Conservation (phyloP, 2,113 vertebrate genomes). For the Zosterops hypoxanthus region DNA sequence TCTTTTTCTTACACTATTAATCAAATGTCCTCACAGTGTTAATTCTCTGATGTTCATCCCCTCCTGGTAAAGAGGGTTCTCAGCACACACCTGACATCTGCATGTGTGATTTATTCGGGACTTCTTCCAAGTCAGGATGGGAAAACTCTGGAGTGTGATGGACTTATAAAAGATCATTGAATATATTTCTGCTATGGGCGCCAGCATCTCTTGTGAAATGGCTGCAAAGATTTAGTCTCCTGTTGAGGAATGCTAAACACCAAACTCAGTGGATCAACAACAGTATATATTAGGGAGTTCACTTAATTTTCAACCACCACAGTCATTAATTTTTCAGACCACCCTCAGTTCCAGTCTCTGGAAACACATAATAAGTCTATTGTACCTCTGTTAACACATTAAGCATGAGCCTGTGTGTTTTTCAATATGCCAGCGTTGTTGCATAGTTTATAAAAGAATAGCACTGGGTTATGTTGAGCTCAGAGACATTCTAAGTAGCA, state of each 20-base stretch:
- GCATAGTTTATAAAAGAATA: conserved; percentile 69
- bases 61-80: neutral
- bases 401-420: conserved; percentile 68
- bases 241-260: conserved; percentile 81
- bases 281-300: conserved; percentile 79
- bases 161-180: conserved; percentile 66
- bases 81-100: conserved; percentile 35
- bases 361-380: conserved; percentile 68
- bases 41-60: neutral
- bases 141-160: neutral
- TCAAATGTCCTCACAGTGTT: neutral
- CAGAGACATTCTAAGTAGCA: conserved; percentile 17
- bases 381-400: conserved; percentile 63
- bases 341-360: conserved; percentile 74
- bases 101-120: neutral
- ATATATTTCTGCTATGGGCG: conserved; percentile 73
- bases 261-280: conserved; percentile 73
- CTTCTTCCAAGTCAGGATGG: neutral
- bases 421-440: conserved; percentile 58
- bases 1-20: neutral
- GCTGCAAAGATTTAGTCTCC: conserved; percentile 80
- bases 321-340: conserved; percentile 82
- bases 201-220: conserved; percentile 77
- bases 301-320: conserved; percentile 78
- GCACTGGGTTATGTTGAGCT: conserved; percentile 52